Evolutionary conservation across 2,797 vertebrate genomes (phyloP).

Genomic region (Ctenosaura bakeri): DNA sequence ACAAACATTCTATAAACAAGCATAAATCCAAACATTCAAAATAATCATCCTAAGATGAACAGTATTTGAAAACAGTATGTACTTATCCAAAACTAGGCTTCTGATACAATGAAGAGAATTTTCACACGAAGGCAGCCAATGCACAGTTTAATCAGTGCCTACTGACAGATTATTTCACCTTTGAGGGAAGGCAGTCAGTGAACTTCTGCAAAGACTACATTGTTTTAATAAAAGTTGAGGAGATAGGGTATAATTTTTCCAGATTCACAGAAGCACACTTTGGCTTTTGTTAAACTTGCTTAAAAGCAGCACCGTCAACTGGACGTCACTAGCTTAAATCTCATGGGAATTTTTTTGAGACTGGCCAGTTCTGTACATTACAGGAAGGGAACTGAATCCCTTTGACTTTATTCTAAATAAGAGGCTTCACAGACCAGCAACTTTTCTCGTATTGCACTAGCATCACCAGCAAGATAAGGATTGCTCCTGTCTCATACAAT

Average conservation of each 20-base stretch:
- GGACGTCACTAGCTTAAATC: conserved; percentile 14
- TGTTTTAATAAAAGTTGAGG: conserved; percentile 9
- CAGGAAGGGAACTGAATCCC: background rate
- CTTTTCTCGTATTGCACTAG: background rate
- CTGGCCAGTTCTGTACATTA: background rate
- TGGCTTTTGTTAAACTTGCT: conserved; percentile 37
- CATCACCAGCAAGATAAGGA: conserved; percentile 1
- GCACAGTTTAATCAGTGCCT: conserved; percentile 33
- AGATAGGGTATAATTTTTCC: conserved; percentile 10
- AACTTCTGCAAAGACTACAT: conserved; percentile 47
- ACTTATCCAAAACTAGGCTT: conserved; percentile 15
- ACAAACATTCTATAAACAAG: conserved; percentile 75
- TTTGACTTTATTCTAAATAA: background rate
- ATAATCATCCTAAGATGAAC: conserved; percentile 69
- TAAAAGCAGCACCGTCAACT: background rate
- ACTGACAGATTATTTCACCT: conserved; percentile 31
- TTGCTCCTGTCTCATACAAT: background rate
- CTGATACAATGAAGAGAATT: conserved; percentile 43
- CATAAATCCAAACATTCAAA: conserved; percentile 65
- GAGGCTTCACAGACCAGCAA: background rate
- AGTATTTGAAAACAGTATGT: conserved; percentile 57
- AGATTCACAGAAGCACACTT: conserved; percentile 55
- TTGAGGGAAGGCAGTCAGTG: conserved; percentile 25
- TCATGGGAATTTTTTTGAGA: background rate
- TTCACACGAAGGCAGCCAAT: conserved; percentile 43